Evolutionary conservation across 2,888 invertebrate genomes (phyloP).

Genomic region (Matsumyia berberina): DNA sequence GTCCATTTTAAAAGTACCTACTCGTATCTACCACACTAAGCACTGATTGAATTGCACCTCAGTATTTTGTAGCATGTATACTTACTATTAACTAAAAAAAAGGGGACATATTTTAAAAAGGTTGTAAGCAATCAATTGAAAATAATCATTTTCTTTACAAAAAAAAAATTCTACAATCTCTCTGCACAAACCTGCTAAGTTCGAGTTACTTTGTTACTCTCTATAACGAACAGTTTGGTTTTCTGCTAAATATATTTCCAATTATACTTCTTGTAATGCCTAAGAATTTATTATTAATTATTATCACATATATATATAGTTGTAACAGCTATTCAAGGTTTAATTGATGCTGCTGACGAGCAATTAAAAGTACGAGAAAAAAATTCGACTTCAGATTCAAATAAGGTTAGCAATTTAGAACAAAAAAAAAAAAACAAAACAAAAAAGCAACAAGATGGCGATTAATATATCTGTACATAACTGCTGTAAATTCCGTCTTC

Average conservation of each 20-base stretch:
- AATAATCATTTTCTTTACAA: slow-evolving; percentile 35
- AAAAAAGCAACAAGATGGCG: slow-evolving; percentile 35
- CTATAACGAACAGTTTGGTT: slow-evolving; percentile 64
- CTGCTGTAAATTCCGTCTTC: slow-evolving; percentile 50
- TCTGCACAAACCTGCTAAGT: slow-evolving; percentile 52
- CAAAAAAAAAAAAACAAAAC: slow-evolving; percentile 5
- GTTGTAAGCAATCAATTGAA: slow-evolving; percentile 54
- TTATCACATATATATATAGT: slow-evolving; percentile 79
- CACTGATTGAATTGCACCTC: slow-evolving; percentile 62
- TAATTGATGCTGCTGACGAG: slow-evolving; percentile 85
- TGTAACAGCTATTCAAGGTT: slow-evolving; percentile 85
- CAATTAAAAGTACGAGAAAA: slow-evolving; percentile 84
- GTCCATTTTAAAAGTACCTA: slow-evolving; percentile 8
- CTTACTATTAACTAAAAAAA: slow-evolving; percentile 72
- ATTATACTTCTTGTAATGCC: slow-evolving; percentile 46
- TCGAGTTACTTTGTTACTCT: slow-evolving; percentile 59
- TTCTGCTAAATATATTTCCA: slow-evolving; percentile 45
- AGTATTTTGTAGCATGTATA: slow-evolving; percentile 54
- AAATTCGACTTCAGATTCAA: slow-evolving; percentile 81
- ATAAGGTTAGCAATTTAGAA: slow-evolving; percentile 82
- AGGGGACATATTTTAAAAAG: slow-evolving; percentile 80
- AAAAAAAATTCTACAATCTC: slow-evolving; percentile 42
- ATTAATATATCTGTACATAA: slow-evolving; percentile 52
- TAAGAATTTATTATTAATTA: slow-evolving; percentile 55
- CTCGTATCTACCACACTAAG: slow-evolving; percentile 34